phyloP scores from a whole-genome alignment of 2,113 vertebrate species.

The Carassius carassius region DNA sequence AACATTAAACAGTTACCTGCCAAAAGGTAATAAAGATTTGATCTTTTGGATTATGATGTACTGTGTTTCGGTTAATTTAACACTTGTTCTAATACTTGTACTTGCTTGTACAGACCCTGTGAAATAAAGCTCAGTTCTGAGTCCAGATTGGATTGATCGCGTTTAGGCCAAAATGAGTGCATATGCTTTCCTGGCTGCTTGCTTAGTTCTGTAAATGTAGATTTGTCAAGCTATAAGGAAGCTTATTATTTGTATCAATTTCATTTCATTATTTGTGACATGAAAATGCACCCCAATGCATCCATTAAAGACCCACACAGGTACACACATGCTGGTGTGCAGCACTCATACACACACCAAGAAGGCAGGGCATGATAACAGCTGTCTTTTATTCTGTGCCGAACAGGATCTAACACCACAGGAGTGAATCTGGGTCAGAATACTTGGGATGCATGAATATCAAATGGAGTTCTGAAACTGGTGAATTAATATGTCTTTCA shows the following conservation, averaged over 20 bases:
- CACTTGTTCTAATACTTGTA: too few species aligned
- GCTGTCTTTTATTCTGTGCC: constrained; percentile 83
- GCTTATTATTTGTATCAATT: constrained; percentile 81
- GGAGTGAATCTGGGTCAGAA: constrained; percentile 83
- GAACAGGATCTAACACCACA: constrained; percentile 83
- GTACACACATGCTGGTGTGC: constrained; percentile 9
- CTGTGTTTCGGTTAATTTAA: too few species aligned
- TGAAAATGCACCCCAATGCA: constrained; percentile 76
- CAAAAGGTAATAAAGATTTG: too few species aligned
- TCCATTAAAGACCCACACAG: constrained; percentile 29
- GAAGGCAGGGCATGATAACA: constrained; percentile 77
- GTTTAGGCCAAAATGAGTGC: constrained; percentile 19
- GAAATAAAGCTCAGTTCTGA: constrained; percentile 17
- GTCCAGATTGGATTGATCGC: constrained; percentile 24
- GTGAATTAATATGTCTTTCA: constrained; percentile 97
- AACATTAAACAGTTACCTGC: too few species aligned
- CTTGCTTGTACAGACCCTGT: not conserved
- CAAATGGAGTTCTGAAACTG: constrained; percentile 91
- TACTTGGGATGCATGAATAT: constrained; percentile 92
- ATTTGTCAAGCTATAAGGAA: constrained; percentile 86
- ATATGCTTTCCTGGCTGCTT: constrained; percentile 87
- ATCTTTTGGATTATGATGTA: too few species aligned
- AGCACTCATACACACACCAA: constrained; percentile 32
- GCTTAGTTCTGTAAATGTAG: constrained; percentile 83
- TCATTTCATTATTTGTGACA: constrained; percentile 66